Evolutionary conservation across 1,140 invertebrate genomes (phyloP).

Genomic region (Sogatella furcifera): DNA sequence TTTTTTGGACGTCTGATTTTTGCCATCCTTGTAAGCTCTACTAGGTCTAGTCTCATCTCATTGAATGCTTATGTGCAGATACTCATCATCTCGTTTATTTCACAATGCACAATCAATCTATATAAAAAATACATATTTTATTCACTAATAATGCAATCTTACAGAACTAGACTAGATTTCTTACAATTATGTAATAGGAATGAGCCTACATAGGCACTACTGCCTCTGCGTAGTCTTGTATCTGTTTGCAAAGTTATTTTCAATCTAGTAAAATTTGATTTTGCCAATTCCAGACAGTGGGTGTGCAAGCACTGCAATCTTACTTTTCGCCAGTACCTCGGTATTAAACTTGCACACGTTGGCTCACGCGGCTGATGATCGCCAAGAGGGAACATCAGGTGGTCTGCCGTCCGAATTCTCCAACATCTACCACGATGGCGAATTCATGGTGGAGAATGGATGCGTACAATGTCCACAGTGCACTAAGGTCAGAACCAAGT

Average conservation of each 20-base stretch:
- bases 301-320: conserved; percentile 44
- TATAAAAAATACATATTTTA: no score
- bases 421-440: conserved; percentile 8
- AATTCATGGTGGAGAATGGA: conserved; percentile 18
- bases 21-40: no score
- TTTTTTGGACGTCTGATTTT: no score
- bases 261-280: not conserved
- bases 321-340: conserved; percentile 40
- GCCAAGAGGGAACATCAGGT: conserved; percentile 18
- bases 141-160: no score
- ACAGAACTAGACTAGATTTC: no score
- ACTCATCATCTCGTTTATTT: no score
- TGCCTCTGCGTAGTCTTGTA: no score
- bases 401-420: not conserved
- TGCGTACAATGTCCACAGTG: conserved; percentile 25
- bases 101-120: no score
- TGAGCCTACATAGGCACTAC: no score
- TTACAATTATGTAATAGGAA: no score
- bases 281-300: conserved; percentile 29
- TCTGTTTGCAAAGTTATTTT: no score
- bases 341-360: conserved; percentile 44
- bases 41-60: not conserved
- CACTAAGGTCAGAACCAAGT: conserved; percentile 31
- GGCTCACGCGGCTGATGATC: conserved; percentile 37
- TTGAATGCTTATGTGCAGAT: no score